phyloP scores from a whole-genome alignment of 2,113 vertebrate genomes.

The Guaruba guarouba region DNA sequence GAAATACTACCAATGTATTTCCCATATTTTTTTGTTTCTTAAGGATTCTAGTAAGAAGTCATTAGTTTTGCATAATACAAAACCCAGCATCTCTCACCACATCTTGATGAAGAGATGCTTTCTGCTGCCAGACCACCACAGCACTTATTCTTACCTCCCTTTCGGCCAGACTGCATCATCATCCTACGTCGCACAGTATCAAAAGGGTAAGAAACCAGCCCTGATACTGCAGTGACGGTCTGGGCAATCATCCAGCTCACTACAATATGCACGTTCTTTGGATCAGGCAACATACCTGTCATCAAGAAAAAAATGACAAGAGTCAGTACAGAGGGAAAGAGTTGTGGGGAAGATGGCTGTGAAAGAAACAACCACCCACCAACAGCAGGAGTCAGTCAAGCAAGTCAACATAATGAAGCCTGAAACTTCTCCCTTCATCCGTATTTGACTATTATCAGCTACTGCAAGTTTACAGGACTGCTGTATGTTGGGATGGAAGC shows the following conservation, averaged over 20 bases:
- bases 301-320: not conserved
- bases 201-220: conserved; percentile 94
- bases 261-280: conserved; percentile 96
- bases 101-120: not conserved
- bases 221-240: conserved; percentile 90
- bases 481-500: not conserved
- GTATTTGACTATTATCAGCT: not conserved
- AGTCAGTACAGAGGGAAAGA: not conserved
- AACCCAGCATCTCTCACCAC: not conserved
- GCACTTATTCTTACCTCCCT: conserved; percentile 84
- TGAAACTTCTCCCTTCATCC: not conserved
- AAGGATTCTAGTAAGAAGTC: not conserved
- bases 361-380: not conserved
- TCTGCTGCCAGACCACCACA: not conserved
- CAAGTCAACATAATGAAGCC: not conserved
- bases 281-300: conserved; percentile 96
- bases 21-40: not conserved
- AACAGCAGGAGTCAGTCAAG: not conserved
- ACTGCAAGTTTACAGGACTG: not conserved
- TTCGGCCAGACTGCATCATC: conserved; percentile 99
- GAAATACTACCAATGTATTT: not conserved
- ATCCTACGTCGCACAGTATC: conserved; percentile 98
- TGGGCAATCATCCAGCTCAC: conserved; percentile 99
- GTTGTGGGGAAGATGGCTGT: not conserved
- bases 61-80: not conserved